These are phyloP conservation scores for Drosophila pseudotalamancana DNA, from an alignment of 2,888 invertebrate genomes.

Conservation along the genomic window DNA sequence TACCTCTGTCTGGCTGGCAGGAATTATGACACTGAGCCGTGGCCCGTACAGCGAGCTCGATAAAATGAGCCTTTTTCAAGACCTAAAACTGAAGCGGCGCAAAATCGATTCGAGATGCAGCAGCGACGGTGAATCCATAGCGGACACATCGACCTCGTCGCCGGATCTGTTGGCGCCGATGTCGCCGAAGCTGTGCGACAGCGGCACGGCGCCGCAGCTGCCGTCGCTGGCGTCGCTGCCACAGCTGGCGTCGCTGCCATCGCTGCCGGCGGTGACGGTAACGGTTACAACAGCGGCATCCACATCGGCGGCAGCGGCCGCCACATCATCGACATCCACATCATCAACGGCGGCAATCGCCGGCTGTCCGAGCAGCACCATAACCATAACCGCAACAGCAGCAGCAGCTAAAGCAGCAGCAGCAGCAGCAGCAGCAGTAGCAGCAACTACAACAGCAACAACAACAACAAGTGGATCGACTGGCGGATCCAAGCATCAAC, in stretches of 20 bases:
- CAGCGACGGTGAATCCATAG: conserved; percentile 98
- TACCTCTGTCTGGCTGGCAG: conserved; percentile 84
- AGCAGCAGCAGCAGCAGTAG: conserved; percentile 27
- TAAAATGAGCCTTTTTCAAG: conserved; percentile 99
- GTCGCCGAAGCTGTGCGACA: conserved; percentile 91
- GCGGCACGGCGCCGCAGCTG: conserved; percentile 66
- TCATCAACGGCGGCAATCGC: conserved; percentile 27
- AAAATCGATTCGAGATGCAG: conserved; percentile 98
- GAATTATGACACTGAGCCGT: conserved; percentile 99
- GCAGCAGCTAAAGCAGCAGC: conserved; percentile 32
- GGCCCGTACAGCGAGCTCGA: conserved; percentile 97
- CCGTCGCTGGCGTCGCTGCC: conserved; percentile 68
- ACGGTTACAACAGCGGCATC: conserved; percentile 49
- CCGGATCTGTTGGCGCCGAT: conserved; percentile 93
- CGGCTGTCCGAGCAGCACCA: conserved; percentile 47
- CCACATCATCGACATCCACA: conserved; percentile 37
- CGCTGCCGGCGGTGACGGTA: conserved; percentile 40
- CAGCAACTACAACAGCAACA: conserved; percentile 9
- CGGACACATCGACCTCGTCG: conserved; percentile 96
- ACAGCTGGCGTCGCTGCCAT: conserved; percentile 61
- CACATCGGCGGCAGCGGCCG: conserved; percentile 50
- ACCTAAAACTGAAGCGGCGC: conserved; percentile 98
- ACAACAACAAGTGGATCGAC: conserved; percentile 24
- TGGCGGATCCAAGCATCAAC: conserved; percentile 58
- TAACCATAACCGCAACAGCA: conserved; percentile 47